Base-by-base conservation (phyloP, 2,797 vertebrate species). In the Coluber constrictor region DNA sequence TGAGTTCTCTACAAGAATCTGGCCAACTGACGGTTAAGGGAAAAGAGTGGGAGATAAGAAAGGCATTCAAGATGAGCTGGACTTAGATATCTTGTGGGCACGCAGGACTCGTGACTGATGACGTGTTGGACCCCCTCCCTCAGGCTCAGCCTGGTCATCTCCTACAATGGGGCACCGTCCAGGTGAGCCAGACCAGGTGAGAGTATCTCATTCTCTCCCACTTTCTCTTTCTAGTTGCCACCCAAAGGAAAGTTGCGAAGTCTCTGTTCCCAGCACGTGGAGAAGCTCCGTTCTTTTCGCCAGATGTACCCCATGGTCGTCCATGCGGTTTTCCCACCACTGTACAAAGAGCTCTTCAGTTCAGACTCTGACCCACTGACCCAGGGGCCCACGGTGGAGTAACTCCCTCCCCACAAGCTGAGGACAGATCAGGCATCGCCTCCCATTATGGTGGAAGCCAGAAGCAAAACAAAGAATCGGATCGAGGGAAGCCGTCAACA, bases 291-390 rank as follows among this genome's bases (percentile, higher is more conserved):
- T 1, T 87, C 96, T 89, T 97, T 98, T 95, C 96, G 94, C 32
- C 97, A 97, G 11, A 97, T 96, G 87, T 96, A 97, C 92, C 98
- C 97, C 12, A 94, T 97, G 23, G 94, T 94, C 55, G 96, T 97
- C 54, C 97, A 96, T 13, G 96, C 95, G 0, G 95, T 97, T 37
- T 98, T 97, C 94, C 99, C 99, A 13, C 98, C 99, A 0, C 98
- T 99, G 92, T 99, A 99, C 98, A 98, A 98, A 91, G 99, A 99
- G 96, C 98, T 99, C 94, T 99, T 99, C 43, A 96, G 98, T 94
- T 97, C 98, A 4, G 98, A 99, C 92, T 92, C 96, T 0, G 99
- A 99, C 47, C 93, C 90, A 92, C 59, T 94, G n/a, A 70, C 3
- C 11, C 93, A 96, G 0, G 94, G 93, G 56, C 93, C 91, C 16